Evolutionary conservation across 2,888 invertebrate species (phyloP).

Genomic region (Erynnis tages): DNA sequence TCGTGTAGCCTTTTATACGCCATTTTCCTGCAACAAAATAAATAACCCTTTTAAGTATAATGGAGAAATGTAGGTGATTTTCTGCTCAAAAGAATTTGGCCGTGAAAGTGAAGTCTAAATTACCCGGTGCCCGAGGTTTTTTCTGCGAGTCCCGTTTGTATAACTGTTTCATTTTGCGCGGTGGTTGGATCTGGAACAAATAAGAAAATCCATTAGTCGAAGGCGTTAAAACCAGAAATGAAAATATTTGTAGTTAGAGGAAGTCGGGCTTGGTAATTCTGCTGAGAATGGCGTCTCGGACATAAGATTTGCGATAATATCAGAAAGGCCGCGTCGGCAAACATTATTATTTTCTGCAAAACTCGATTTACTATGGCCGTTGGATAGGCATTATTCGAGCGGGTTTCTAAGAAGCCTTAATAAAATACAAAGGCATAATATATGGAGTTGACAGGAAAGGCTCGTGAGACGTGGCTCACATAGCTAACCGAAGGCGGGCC

Average conservation of each 20-base stretch:
- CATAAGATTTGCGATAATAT: background rate
- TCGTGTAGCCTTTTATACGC: conserved; percentile 49
- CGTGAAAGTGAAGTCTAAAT: conserved; percentile 37
- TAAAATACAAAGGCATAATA: conserved; percentile 33
- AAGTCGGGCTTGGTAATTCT: background rate
- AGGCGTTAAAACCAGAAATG: background rate
- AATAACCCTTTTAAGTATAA: conserved; percentile 42
- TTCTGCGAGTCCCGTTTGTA: conserved; percentile 57
- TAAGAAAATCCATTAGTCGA: conserved; percentile 33
- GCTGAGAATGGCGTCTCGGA: background rate
- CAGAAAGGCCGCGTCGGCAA: background rate
- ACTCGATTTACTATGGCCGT: conserved; percentile 24
- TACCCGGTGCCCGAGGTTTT: conserved; percentile 55
- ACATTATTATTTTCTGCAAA: conserved; percentile 9
- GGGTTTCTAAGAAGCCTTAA: conserved; percentile 24
- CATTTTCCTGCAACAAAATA: conserved; percentile 64
- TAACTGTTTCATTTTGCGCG: conserved; percentile 59
- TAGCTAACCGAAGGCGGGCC: conserved; percentile 24
- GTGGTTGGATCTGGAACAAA: conserved; percentile 63
- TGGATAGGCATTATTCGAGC: conserved; percentile 25
- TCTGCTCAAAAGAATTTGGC: conserved; percentile 18
- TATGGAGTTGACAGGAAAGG: conserved; percentile 35
- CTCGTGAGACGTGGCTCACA: conserved; percentile 32
- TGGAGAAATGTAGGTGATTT: conserved; percentile 30
- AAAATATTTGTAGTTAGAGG: conserved; percentile 6